Percentiles rank a stretch among this genome's conserved stretches.
phyloP scores from a whole-genome alignment of 1,140 invertebrate genomes.

The Heliconius hewitsoni region DNA sequence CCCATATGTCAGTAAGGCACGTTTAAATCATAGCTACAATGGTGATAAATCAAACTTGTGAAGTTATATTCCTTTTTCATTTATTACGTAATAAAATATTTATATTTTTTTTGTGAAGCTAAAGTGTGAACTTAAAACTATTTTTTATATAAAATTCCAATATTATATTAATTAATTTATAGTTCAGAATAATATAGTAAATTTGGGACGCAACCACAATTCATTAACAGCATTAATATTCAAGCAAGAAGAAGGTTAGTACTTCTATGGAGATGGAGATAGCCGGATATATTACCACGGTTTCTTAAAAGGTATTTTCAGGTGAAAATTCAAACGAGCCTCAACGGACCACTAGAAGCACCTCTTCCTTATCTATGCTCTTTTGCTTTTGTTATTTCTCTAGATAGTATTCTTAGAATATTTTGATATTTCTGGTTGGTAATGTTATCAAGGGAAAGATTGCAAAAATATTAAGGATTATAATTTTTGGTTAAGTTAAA shows the following conservation, averaged over 20 bases:
- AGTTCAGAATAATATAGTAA: not conserved
- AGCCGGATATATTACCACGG: conserved; percentile 66
- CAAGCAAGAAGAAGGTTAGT: conserved; percentile 66
- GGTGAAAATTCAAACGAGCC: conserved; percentile 37
- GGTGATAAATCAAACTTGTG: too few relatives aligned
- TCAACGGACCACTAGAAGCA: conserved; percentile 31
- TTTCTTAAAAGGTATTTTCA: conserved; percentile 59
- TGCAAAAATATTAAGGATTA: not conserved
- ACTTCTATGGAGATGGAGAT: conserved; percentile 68
- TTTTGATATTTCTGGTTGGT: conserved; percentile 55
- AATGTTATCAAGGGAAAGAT: not conserved
- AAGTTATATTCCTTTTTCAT: too few relatives aligned
- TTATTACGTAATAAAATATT: too few relatives aligned
- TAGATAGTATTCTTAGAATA: conserved; percentile 52
- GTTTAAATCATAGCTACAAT: too few relatives aligned
- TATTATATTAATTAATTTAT: too few relatives aligned
- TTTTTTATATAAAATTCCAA: too few relatives aligned
- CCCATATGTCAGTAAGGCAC: too few relatives aligned
- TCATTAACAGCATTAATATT: not conserved
- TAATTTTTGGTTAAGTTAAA: not conserved
- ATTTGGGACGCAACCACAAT: not conserved
- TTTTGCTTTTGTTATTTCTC: conserved; percentile 49
- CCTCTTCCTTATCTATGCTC: conserved; percentile 44
- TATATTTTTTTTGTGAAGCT: too few relatives aligned
- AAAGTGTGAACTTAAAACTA: too few relatives aligned